Conservation (phyloP, 2,797 vertebrate genomes). For the Gambusia yucatana region DNA sequence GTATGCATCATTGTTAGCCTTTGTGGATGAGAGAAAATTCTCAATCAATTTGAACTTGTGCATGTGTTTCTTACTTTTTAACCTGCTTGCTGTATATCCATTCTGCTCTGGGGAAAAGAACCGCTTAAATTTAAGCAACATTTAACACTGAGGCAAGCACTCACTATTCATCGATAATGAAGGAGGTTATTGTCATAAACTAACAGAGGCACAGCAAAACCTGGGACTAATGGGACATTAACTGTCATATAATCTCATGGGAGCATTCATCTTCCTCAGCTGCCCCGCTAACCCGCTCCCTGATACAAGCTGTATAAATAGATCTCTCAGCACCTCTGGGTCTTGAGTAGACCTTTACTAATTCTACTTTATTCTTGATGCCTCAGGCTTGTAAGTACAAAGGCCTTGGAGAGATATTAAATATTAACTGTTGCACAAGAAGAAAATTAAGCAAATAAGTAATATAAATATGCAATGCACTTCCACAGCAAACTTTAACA, state of each 20-base stretch:
- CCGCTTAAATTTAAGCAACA: not conserved
- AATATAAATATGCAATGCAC: constrained; percentile 46
- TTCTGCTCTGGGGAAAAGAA: not conserved
- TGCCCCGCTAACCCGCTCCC: not conserved
- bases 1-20: not conserved
- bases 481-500: constrained; percentile 16
- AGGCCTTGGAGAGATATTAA: constrained; percentile 37
- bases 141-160: not conserved
- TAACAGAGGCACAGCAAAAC: not conserved
- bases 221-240: constrained; percentile 3
- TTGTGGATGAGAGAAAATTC: not conserved
- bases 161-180: not conserved
- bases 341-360: constrained; percentile 10
- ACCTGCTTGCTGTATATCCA: not conserved
- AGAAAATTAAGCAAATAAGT: constrained; percentile 54
- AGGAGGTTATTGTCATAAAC: not conserved
- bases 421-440: constrained; percentile 54
- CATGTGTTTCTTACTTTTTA: not conserved
- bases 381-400: constrained; percentile 49
- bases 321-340: not conserved
- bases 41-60: not conserved
- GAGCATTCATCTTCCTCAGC: constrained; percentile 2
- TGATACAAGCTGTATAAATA: constrained; percentile 6
- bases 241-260: constrained; percentile 12
- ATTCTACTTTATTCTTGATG: constrained; percentile 27